Conservation (phyloP, 2,113 vertebrate species). For the Octodon degus region DNA sequence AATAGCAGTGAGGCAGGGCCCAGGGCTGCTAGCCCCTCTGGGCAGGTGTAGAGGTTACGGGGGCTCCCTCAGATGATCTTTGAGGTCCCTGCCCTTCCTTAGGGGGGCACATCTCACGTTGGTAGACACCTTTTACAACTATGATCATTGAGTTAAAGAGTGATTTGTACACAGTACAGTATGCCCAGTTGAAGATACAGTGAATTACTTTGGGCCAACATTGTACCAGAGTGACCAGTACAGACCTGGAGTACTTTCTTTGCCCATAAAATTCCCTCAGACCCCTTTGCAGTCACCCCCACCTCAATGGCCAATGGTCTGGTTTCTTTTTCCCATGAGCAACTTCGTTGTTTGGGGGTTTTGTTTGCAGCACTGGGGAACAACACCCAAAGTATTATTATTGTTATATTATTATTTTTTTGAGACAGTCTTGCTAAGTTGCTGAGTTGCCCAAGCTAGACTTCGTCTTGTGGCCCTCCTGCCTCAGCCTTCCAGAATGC, state of each 20-base stretch:
- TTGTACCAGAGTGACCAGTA: not conserved
- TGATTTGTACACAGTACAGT: not conserved
- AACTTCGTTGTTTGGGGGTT: not conserved
- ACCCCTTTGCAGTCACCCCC: not conserved
- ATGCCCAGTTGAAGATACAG: not conserved
- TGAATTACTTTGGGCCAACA: not conserved
- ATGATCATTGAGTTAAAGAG: not conserved
- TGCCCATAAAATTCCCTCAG: not conserved
- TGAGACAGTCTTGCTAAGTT: not conserved
- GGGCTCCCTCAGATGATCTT: not conserved
- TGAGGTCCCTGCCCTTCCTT: not conserved
- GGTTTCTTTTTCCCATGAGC: not conserved
- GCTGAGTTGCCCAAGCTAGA: not conserved
- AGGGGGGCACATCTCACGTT: not conserved
- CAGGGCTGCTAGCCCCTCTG: rapidly evolving
- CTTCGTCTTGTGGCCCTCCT: not conserved
- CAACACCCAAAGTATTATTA: not conserved
- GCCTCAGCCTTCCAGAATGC: not conserved
- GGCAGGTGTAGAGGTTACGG: not conserved
- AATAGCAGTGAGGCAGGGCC: not conserved
- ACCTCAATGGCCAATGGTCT: not conserved
- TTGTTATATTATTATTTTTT: not conserved
- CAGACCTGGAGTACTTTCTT: not conserved
- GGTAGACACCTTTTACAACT: not conserved
- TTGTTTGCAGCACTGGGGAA: not conserved